phyloP scores from a whole-genome alignment of 2,888 invertebrate genomes.

The Notocelia uddmanniana region DNA sequence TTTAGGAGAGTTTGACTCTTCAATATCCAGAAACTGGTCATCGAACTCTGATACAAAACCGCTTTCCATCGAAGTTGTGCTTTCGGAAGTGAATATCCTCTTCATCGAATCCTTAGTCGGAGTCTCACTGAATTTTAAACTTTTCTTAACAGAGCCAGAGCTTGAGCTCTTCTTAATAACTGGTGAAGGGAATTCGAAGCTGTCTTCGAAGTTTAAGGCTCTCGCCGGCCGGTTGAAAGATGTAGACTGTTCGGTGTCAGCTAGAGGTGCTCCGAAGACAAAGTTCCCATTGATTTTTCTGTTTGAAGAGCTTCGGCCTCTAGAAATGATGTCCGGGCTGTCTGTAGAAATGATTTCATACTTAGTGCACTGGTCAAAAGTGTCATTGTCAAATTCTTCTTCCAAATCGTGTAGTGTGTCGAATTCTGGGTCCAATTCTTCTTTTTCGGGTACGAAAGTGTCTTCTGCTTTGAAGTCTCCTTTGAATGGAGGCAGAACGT shows the following conservation, averaged over 20 bases:
- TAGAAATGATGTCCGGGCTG: conserved; percentile 78
- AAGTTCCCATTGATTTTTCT: conserved; percentile 74
- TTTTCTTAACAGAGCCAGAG: conserved; percentile 70
- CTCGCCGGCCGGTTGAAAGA: conserved; percentile 76
- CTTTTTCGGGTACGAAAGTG: conserved; percentile 65
- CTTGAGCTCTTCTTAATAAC: conserved; percentile 58
- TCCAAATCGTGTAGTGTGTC: conserved; percentile 78
- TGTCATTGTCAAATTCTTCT: conserved; percentile 75
- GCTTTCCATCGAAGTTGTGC: conserved; percentile 77
- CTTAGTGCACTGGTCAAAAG: conserved; percentile 77
- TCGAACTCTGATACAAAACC: conserved; percentile 81
- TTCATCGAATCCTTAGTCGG: conserved; percentile 65
- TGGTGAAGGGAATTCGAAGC: conserved; percentile 79
- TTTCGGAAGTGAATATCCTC: conserved; percentile 68
- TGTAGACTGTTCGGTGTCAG: conserved; percentile 73
- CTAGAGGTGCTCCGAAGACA: conserved; percentile 77
- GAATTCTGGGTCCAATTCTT: conserved; percentile 67
- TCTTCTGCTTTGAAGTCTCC: conserved; percentile 53
- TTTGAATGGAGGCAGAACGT: conserved; percentile 60
- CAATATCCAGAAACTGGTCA: conserved; percentile 75
- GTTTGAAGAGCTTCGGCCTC: conserved; percentile 63
- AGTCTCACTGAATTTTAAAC: conserved; percentile 72
- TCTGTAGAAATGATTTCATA: conserved; percentile 83
- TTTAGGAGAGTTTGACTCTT: conserved; percentile 76
- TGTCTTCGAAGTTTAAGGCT: conserved; percentile 77